These are phyloP conservation scores for Vultur gryphus DNA, from an alignment of 2,797 vertebrate genomes.

Conservation along the genomic window DNA sequence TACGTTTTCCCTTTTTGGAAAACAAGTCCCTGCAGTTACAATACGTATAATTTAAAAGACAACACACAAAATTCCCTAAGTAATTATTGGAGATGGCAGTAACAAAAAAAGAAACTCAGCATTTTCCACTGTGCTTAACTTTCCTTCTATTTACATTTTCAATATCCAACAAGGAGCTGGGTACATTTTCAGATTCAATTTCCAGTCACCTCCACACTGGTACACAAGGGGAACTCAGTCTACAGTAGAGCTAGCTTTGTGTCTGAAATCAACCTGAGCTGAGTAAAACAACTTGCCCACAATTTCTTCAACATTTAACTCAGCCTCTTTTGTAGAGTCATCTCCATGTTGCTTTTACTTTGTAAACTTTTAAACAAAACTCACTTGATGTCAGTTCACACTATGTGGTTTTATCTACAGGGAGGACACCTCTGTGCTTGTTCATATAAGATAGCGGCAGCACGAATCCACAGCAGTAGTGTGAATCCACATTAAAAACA, in stretches of 20 bases:
- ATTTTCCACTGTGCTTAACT: not conserved
- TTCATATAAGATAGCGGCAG: not conserved
- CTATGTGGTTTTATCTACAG: not conserved
- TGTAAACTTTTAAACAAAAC: not conserved
- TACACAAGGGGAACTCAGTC: not conserved
- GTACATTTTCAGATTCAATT: not conserved
- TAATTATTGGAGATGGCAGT: not conserved
- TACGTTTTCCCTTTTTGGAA: not conserved
- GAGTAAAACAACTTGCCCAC: not conserved
- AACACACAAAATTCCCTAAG: not conserved
- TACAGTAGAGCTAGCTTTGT: not conserved
- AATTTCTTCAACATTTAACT: not conserved
- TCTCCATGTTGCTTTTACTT: not conserved
- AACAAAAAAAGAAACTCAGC: not conserved
- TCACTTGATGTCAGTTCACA: not conserved
- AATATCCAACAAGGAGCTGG: not conserved
- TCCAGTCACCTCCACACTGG: not conserved
- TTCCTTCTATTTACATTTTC: not conserved
- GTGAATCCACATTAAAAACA: not conserved
- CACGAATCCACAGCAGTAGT: not conserved
- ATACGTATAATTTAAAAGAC: not conserved
- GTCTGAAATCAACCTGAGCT: not conserved
- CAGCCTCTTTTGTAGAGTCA: not conserved
- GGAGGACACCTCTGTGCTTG: not conserved
- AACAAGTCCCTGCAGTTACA: not conserved